Evolutionary conservation across 2,797 vertebrate genomes (phyloP).

Genomic region (Pipistrellus pygmaeus): DNA sequence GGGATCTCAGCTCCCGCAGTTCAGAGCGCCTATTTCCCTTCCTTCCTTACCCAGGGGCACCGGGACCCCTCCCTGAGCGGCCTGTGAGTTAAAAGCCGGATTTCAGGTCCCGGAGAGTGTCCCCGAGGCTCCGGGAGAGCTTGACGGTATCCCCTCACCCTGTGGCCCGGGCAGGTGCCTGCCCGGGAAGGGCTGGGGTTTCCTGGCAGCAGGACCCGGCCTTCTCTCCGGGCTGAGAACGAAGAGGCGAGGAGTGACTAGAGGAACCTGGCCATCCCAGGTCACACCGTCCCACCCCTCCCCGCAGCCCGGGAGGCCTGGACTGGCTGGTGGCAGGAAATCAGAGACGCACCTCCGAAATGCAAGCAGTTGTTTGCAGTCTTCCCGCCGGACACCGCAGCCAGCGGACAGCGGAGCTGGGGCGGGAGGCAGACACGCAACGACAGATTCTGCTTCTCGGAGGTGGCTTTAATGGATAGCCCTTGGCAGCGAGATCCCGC

Average conservation of each 20-base stretch:
- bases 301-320: too few species aligned
- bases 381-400: not conserved
- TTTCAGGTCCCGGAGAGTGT: not conserved
- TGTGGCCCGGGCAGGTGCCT: not conserved
- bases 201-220: not conserved
- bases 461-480: not conserved
- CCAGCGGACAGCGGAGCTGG: not conserved
- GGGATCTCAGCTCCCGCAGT: not conserved
- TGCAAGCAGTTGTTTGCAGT: not conserved
- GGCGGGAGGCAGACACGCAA: not conserved
- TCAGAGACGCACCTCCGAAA: not conserved
- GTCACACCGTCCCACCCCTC: accelerated
- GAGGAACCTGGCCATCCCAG: not conserved
- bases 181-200: accelerated
- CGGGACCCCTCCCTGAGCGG: not conserved
- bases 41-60: too few species aligned
- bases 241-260: not conserved
- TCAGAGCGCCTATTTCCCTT: not conserved
- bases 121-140: not conserved
- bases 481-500: not conserved
- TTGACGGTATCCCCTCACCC: accelerated
- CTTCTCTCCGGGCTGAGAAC: not conserved
- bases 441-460: not conserved
- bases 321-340: not conserved
- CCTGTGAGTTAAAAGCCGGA: not conserved